Conservation (phyloP, 2,113 vertebrate species). For the Carassius auratus region DNA sequence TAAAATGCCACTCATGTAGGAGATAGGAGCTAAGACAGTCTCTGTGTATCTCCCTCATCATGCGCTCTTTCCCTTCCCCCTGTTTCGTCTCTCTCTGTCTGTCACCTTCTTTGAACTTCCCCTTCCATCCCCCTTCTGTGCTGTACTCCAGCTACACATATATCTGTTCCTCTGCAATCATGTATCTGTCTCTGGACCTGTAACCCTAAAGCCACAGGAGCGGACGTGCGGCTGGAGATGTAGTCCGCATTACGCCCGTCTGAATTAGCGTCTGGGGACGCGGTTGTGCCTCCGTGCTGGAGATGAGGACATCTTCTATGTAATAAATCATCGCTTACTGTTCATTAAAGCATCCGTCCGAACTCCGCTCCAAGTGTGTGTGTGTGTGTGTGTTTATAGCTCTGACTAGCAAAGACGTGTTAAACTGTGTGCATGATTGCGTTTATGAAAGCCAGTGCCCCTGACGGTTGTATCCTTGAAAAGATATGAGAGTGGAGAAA, state of each 20-base stretch:
- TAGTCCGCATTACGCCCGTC: constrained; percentile 16
- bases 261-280: constrained; percentile 20
- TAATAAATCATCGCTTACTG: constrained; percentile 35
- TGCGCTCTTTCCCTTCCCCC: not conserved
- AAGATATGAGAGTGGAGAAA: not conserved
- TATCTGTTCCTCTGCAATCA: not conserved
- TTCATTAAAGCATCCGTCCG: constrained; percentile 26
- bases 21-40: not conserved
- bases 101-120: constrained; percentile 10
- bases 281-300: not conserved
- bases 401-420: constrained; percentile 6
- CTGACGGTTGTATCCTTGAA: constrained; percentile 24
- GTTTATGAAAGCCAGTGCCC: constrained; percentile 31
- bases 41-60: not conserved
- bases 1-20: not conserved
- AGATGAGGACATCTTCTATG: constrained; percentile 14
- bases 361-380: constrained; percentile 1
- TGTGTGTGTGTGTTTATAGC: constrained; percentile 25
- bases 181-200: not conserved
- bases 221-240: not conserved
- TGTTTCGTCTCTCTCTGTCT: not conserved
- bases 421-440: constrained; percentile 34
- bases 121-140: not conserved
- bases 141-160: not conserved
- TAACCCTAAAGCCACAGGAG: constrained; percentile 10